Evolutionary conservation across 2,797 vertebrate genomes (phyloP), one percentile per base, ranked within the genome.

Genomic region (Onychomys leucogaster): DNA sequence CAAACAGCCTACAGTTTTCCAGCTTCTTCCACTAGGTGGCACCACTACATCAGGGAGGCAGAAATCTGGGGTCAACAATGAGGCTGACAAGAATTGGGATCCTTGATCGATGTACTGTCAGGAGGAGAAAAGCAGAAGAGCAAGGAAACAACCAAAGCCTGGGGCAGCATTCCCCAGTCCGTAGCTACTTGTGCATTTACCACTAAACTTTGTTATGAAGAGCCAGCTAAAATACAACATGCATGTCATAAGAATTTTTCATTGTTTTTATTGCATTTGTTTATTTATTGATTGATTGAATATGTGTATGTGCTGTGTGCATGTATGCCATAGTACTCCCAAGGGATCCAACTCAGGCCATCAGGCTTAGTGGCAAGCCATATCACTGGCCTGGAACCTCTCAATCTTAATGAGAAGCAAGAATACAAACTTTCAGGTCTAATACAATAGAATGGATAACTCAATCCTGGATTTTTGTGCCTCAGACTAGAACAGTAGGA

Each of bases 1-100:
- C 1, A 6, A 65, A 57, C 0, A 77, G 41, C 32, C 37, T 16
- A 82, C 29, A 73, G 41, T 82, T 96, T 57, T 49, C 86, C 83
- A 2, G 55, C 10, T 93, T 73, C 34, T 77, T 83, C 95, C 97
- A 95, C 94, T 95, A 97, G 97, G 94, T 96, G 97, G 96, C 92
- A 92, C 32, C 46, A 81, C 89, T 87, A 46, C 65, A 81, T 25
- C 91, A 96, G 65, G 41, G 95, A 94, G 96, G 97, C 67, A 95
- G 75, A 94, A 90, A 95, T 34, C 29, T 29, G 46, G 49, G 34
- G n/a, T 82, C 71, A 67, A 55, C 34, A 82, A 78, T 29, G 14
- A 55, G 76, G 80, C 5, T 11, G 19, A 46, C 7, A 23, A 29
- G 32, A 92, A 89, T 94, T 5, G 57, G 67, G 82, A 91, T 49